Base-by-base conservation (phyloP, 2,113 vertebrate species). In the Oenanthe oenanthe region DNA sequence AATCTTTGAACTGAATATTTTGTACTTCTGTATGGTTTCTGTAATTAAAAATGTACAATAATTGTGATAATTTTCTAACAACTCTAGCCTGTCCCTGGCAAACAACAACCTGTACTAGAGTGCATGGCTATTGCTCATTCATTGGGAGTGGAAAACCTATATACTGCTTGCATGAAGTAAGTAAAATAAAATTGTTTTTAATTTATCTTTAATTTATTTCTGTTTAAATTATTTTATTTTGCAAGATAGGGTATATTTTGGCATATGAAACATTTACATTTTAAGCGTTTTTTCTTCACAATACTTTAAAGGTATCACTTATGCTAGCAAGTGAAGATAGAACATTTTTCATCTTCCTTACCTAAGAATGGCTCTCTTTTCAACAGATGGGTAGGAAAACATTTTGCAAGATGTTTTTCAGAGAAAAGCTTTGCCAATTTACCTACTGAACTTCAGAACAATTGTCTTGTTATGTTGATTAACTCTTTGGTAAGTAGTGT, bases 331-430 rank as follows among this genome's bases (percentile, higher is more conserved):
- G 16, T 87, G 36, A 92, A 81, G 28, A 47, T 72, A 54, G 10
- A 91, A 85, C 5, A 26, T 50, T 78, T 95, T 88, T 43, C 48
- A 17, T 92, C 28, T 87, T 78, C 62, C 50, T 95, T 90, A 96
- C 42, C 85, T 96, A 91, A 96, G 45, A 62, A 71, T 83, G 63
- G 34, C 43, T 94, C 19, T 88, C 94, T 95, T 95, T 94, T 95
- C 83, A 95, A 97, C 96, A 99, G 99, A 90, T 99, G 98, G 98
- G 97, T 99, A 83, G 98, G 98, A 95, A 99, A 99, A 85, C 98
- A 99, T 97, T 99, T 98, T 97, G 98, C 98, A 96, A 99, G 98
- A 92, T 98, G 98, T 91, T 99, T 99, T 98, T 99, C 98, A 78
- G 99, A 99, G 73, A 98, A 98, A 95, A 99, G 98, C 94, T 99